phyloP scores from a whole-genome alignment of 2,113 vertebrate species.

The Conger conger region DNA sequence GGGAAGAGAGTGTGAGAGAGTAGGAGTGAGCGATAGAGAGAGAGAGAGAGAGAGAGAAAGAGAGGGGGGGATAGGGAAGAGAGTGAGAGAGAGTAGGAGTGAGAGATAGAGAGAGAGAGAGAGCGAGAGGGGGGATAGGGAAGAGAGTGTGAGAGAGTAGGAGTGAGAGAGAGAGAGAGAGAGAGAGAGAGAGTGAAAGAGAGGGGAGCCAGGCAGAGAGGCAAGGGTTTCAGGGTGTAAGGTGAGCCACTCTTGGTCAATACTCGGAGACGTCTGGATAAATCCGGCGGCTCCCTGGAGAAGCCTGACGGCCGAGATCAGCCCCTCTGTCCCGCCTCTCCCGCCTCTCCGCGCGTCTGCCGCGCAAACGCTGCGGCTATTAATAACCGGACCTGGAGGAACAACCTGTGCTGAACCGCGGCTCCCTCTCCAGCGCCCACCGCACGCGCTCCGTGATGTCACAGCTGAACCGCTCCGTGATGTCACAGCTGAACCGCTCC shows the following conservation, averaged over 20 bases:
- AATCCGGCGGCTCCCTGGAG: constrained; percentile 53
- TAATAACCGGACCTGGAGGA: constrained; percentile 44
- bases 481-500: too few relatives aligned
- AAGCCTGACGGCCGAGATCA: constrained; percentile 40
- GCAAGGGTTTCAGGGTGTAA: constrained; percentile 38
- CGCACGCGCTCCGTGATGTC: background rate
- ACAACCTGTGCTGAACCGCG: background rate
- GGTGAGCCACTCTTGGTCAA: constrained; percentile 50
- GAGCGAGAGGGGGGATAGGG: background rate
- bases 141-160: background rate
- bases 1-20: background rate
- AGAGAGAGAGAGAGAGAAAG: background rate
- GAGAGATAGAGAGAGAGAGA: background rate
- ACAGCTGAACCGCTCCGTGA: background rate
- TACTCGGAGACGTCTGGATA: constrained; percentile 49
- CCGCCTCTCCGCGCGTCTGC: constrained; percentile 25
- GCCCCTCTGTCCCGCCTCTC: constrained; percentile 41
- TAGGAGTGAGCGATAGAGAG: background rate
- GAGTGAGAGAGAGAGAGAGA: background rate
- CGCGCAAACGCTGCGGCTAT: constrained; percentile 39
- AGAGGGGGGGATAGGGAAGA: background rate
- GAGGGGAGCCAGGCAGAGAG: background rate
- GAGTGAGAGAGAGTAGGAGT: background rate
- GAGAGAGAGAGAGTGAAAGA: background rate
- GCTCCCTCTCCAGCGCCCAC: too few relatives aligned